Conservation (phyloP, 35 echinoderm and acorn worm species). For the Apostichopus japonicus region DNA sequence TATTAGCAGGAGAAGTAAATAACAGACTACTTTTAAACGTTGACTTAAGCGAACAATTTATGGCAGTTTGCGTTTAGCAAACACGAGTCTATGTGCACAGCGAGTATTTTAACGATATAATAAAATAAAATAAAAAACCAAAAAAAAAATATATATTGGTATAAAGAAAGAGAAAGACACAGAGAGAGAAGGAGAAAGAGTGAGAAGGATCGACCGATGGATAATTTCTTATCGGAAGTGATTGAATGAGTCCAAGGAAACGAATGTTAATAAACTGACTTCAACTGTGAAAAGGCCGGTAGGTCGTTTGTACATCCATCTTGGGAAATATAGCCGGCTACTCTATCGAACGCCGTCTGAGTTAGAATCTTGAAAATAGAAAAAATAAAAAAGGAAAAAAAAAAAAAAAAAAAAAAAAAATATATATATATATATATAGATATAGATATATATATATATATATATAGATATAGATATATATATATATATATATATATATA, state of each 20-base stretch:
- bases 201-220: neutral
- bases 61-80: conserved; percentile 14
- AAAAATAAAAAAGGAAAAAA: no score
- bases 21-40: conserved; percentile 21
- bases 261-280: conserved; percentile 30
- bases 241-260: conserved; percentile 30
- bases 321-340: neutral
- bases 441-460: no score
- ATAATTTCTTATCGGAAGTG: conserved; percentile 21
- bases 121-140: neutral
- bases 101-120: neutral
- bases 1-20: conserved; percentile 20
- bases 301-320: neutral
- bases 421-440: no score
- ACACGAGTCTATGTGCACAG: conserved; percentile 20
- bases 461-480: no score
- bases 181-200: neutral
- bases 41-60: conserved; percentile 21
- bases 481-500: no score
- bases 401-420: no score
- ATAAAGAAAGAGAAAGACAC: neutral
- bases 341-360: neutral
- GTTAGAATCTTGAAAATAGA: no score
- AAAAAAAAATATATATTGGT: no score
- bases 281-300: neutral